Evolutionary conservation across 2,797 vertebrate genomes (phyloP).

Genomic region (Zenarchopterus dispar): DNA sequence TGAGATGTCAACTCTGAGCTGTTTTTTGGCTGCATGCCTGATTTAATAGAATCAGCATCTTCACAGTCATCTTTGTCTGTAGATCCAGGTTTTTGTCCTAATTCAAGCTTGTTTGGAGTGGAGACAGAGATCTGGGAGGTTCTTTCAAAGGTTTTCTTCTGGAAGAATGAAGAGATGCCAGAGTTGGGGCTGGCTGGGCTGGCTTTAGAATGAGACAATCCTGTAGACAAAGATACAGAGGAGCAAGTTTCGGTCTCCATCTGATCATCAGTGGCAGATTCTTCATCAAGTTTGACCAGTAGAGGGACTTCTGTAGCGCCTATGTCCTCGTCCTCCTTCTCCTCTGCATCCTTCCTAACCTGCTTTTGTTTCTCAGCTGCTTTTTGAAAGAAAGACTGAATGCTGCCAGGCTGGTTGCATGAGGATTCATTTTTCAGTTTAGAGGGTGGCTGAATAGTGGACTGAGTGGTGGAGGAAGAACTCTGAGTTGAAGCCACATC

Average conservation of each 20-base stretch:
- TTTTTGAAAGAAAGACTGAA: conserved; percentile 90
- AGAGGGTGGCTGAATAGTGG: conserved; percentile 15
- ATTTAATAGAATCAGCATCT: conserved; percentile 6
- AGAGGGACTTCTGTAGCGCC: background rate
- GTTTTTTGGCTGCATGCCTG: conserved; percentile 3
- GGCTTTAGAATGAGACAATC: conserved; percentile 19
- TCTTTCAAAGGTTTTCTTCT: conserved; percentile 68
- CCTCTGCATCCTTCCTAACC: conserved; percentile 8
- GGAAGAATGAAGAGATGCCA: conserved; percentile 77
- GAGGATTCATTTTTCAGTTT: conserved; percentile 54
- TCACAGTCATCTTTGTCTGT: background rate
- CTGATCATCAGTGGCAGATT: conserved; percentile 10
- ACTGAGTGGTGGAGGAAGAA: conserved; percentile 23
- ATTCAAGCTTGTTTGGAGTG: conserved; percentile 8
- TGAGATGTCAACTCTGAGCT: conserved; percentile 10
- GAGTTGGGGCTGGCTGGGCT: conserved; percentile 1
- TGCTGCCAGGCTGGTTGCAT: conserved; percentile 78
- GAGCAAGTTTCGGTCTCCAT: background rate
- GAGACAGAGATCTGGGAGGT: conserved; percentile 8
- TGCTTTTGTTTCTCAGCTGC: conserved; percentile 81
- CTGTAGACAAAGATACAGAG: background rate
- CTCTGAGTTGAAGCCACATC: conserved; percentile 75
- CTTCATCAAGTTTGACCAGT: conserved; percentile 4
- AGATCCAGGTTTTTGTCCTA: background rate
- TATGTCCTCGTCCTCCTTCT: conserved; percentile 17